Percentiles rank a stretch among this genome's conserved stretches.
Evolutionary conservation across 2,888 invertebrate genomes (phyloP).

Genomic region (Sicus ferrugineus): DNA sequence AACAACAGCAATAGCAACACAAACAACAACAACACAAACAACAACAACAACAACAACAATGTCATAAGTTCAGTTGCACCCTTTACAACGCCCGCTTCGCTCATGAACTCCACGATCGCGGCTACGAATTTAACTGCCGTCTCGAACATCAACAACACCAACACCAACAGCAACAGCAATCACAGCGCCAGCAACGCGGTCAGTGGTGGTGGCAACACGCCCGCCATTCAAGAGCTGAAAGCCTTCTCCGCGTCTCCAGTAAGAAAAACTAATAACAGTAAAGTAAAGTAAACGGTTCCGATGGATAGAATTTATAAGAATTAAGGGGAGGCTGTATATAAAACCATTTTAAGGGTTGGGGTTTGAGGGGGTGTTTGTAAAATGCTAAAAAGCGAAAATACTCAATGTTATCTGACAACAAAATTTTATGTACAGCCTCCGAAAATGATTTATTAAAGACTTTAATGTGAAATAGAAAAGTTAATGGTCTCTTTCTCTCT

Average conservation of each 20-base stretch:
- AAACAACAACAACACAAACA: slow-evolving; percentile 44
- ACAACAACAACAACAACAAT: slow-evolving; percentile 28
- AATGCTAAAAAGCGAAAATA: neutral
- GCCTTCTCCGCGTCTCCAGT: slow-evolving; percentile 64
- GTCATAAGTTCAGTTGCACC: slow-evolving; percentile 39
- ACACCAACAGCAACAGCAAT: slow-evolving; percentile 38
- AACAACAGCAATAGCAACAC: slow-evolving; percentile 42
- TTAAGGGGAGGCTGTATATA: neutral
- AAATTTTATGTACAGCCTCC: slow-evolving; percentile 8
- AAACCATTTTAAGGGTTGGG: neutral
- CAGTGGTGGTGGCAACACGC: slow-evolving; percentile 46
- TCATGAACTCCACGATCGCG: slow-evolving; percentile 42
- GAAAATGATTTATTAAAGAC: neutral
- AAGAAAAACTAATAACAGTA: slow-evolving; percentile 60
- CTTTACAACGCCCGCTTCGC: slow-evolving; percentile 49
- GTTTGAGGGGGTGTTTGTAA: neutral
- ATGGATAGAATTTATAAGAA: neutral
- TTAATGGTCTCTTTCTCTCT: slow-evolving; percentile 5
- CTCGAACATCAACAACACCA: slow-evolving; percentile 32
- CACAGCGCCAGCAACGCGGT: slow-evolving; percentile 35
- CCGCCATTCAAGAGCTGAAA: slow-evolving; percentile 64
- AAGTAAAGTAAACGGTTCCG: slow-evolving; percentile 60
- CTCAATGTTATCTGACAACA: neutral
- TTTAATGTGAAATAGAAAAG: no score
- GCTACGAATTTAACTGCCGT: slow-evolving; percentile 49